These are phyloP conservation scores for Pemphredon lugubris DNA, from an alignment of 2,888 invertebrate genomes.

Conservation along the genomic window DNA sequence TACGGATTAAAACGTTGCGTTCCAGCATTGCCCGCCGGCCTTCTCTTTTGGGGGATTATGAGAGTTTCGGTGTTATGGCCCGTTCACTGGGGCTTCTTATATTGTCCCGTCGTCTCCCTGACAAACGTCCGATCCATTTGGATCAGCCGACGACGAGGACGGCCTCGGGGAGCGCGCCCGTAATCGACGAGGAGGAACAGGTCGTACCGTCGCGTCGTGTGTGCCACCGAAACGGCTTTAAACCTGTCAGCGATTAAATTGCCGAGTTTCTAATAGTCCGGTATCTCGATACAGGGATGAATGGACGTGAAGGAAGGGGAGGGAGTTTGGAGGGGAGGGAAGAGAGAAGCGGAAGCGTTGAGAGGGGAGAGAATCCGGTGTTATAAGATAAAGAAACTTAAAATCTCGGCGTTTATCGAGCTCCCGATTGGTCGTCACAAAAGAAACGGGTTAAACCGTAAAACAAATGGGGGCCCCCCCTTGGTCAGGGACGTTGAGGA, in stretches of 20 bases:
- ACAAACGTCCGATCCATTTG: slow-evolving; percentile 63
- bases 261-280: slow-evolving; percentile 13
- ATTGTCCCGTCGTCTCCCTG: slow-evolving; percentile 43
- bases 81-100: slow-evolving; percentile 47
- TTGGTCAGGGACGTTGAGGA: no score
- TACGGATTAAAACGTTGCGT: slow-evolving; percentile 74
- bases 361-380: no score
- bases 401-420: no score
- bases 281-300: background rate
- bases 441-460: no score
- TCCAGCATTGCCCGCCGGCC: slow-evolving; percentile 54
- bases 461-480: no score
- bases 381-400: no score
- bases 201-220: no score
- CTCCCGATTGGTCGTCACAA: no score
- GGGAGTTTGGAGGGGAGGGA: background rate
- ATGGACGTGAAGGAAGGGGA: background rate
- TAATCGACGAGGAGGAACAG: slow-evolving; percentile 24
- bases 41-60: slow-evolving; percentile 69
- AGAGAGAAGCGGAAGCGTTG: no score
- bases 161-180: slow-evolving; percentile 28
- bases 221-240: slow-evolving; percentile 7
- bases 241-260: slow-evolving; percentile 31
- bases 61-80: slow-evolving; percentile 63
- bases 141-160: slow-evolving; percentile 50